Conservation (phyloP, 2,113 vertebrate species). For the Psilopogon haemacephalus region DNA sequence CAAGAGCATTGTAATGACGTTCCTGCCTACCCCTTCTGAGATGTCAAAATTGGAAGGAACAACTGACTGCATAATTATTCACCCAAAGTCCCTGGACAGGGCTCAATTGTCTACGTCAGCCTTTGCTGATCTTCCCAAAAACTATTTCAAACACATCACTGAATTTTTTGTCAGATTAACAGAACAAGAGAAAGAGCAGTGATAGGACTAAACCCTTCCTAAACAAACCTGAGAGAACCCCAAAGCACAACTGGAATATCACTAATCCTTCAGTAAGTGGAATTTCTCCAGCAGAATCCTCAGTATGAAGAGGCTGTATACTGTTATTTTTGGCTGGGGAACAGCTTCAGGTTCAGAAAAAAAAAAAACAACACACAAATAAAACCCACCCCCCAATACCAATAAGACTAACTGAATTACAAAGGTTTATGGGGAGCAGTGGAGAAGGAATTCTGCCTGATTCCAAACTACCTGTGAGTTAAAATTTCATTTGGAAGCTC, state of each 20-base stretch:
- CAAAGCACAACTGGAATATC: background rate
- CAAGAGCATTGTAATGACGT: fast-evolving
- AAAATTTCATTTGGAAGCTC: background rate
- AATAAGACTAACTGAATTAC: background rate
- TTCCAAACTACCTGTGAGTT: background rate
- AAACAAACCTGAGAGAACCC: background rate
- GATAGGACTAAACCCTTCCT: background rate
- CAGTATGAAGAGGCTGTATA: background rate
- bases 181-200: background rate
- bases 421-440: background rate
- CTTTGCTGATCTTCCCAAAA: background rate
- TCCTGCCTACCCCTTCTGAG: background rate
- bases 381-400: background rate
- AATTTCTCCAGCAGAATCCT: background rate
- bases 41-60: background rate
- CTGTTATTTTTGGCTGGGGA: background rate
- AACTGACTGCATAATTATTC: background rate
- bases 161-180: background rate
- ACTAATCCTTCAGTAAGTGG: background rate
- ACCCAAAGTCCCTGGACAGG: background rate
- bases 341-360: background rate
- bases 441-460: background rate
- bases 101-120: background rate
- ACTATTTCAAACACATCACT: background rate
- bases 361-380: background rate